Conservation (phyloP, 2,797 vertebrate genomes). For the Chiloscyllium punctatum region DNA sequence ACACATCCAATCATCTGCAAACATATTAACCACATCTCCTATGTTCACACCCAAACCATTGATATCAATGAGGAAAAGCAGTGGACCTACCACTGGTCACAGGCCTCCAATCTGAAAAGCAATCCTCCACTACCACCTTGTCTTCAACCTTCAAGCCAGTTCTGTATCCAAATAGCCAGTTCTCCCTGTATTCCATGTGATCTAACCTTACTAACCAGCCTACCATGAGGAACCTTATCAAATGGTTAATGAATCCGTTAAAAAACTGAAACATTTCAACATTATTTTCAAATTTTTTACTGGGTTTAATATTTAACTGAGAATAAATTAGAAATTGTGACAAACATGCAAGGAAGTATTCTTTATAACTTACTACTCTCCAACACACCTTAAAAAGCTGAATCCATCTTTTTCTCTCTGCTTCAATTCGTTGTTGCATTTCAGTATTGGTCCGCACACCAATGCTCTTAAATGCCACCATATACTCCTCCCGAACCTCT, state of each 20-base stretch:
- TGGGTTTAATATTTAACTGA: not conserved
- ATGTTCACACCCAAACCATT: too few species aligned
- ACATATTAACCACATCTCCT: too few species aligned
- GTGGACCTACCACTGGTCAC: too few species aligned
- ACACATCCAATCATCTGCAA: too few species aligned
- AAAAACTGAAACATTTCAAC: not conserved
- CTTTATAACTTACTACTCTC: not conserved
- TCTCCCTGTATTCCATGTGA: too few species aligned
- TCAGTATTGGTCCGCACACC: slow-evolving; percentile 80
- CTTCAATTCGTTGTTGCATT: slow-evolving; percentile 82
- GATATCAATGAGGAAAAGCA: too few species aligned
- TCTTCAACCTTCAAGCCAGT: too few species aligned
- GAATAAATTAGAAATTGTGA: not conserved
- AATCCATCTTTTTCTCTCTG: slow-evolving; percentile 89
- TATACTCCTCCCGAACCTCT: slow-evolving; percentile 86
- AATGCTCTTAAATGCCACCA: slow-evolving; percentile 82
- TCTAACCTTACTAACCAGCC: too few species aligned
- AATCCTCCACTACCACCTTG: too few species aligned
- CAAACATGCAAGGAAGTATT: not conserved
- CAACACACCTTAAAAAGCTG: slow-evolving; percentile 79
- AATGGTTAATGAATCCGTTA: not conserved
- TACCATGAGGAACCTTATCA: too few species aligned
- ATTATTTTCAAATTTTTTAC: not conserved
- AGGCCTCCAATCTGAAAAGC: too few species aligned
- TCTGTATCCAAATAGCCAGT: too few species aligned